These are phyloP conservation scores for Phasia obesa DNA, from an alignment of 2,888 invertebrate genomes.

Conservation along the genomic window DNA sequence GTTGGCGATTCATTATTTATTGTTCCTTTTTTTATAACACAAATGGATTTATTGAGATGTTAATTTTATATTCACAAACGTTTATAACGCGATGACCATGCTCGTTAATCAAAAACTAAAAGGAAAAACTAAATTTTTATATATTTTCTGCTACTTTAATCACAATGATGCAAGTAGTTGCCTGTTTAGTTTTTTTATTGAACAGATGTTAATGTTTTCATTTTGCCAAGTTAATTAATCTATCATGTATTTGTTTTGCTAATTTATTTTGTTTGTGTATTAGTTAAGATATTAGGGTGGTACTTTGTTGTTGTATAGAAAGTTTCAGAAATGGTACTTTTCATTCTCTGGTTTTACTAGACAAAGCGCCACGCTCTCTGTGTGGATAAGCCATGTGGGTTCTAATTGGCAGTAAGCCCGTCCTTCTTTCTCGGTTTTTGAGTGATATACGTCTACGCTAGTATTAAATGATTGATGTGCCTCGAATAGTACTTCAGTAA, in stretches of 20 bases:
- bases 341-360: no score
- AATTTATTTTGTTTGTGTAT: slow-evolving; percentile 18
- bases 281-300: background rate
- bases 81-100: slow-evolving; percentile 26
- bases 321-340: background rate
- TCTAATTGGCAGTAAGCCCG: no score
- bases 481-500: no score
- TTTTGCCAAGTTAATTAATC: slow-evolving; percentile 44
- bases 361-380: no score
- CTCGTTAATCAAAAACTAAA: slow-evolving; percentile 41
- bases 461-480: no score
- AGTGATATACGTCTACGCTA: no score
- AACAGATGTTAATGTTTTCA: slow-evolving; percentile 56
- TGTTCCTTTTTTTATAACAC: background rate
- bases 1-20: slow-evolving; percentile 65
- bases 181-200: slow-evolving; percentile 41
- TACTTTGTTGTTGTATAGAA: background rate
- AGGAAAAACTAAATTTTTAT: slow-evolving; percentile 12
- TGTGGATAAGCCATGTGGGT: no score
- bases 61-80: slow-evolving; percentile 28
- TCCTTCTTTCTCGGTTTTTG: no score
- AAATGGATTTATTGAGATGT: slow-evolving; percentile 39
- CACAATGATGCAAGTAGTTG: slow-evolving; percentile 46
- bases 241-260: slow-evolving; percentile 8
- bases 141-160: slow-evolving; percentile 2